Evolutionary conservation across 2,888 invertebrate species (phyloP).

Genomic region (Cremastinae sp.): DNA sequence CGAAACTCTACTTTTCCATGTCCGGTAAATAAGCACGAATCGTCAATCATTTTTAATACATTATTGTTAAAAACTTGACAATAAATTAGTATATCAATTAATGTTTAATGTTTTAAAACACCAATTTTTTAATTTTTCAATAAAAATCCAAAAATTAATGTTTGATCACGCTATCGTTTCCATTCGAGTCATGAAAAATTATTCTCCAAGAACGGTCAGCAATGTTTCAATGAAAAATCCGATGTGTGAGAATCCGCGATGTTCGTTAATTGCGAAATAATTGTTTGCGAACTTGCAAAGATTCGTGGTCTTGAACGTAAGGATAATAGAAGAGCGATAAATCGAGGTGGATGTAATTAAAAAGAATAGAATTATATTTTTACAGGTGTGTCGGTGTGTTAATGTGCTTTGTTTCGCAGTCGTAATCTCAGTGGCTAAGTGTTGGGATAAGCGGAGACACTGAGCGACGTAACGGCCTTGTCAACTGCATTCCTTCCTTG

Average conservation of each 20-base stretch:
- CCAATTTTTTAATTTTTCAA: not conserved
- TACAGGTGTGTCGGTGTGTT: constrained; percentile 56
- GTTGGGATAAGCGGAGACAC: constrained; percentile 60
- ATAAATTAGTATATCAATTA: too few species aligned
- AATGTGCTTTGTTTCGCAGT: constrained; percentile 61
- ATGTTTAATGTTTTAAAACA: not conserved
- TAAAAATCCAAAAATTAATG: not conserved
- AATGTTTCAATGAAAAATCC: too few species aligned
- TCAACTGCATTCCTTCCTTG: constrained; percentile 80
- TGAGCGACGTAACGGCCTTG: constrained; percentile 72
- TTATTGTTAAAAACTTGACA: too few species aligned
- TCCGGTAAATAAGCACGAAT: constrained; percentile 46
- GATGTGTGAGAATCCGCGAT: too few species aligned
- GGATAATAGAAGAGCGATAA: too few species aligned
- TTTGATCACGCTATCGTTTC: not conserved
- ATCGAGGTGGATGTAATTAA: not conserved
- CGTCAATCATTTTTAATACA: not conserved
- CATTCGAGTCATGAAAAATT: too few species aligned
- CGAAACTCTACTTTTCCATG: constrained; percentile 39
- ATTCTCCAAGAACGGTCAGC: too few species aligned
- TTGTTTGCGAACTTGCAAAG: too few species aligned
- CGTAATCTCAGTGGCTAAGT: constrained; percentile 10
- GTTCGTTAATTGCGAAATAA: too few species aligned
- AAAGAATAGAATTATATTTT: not conserved
- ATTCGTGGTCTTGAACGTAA: too few species aligned